phyloP scores from a whole-genome alignment of 92 coral and sea anemone genomes.

The Palythoa grandis region DNA sequence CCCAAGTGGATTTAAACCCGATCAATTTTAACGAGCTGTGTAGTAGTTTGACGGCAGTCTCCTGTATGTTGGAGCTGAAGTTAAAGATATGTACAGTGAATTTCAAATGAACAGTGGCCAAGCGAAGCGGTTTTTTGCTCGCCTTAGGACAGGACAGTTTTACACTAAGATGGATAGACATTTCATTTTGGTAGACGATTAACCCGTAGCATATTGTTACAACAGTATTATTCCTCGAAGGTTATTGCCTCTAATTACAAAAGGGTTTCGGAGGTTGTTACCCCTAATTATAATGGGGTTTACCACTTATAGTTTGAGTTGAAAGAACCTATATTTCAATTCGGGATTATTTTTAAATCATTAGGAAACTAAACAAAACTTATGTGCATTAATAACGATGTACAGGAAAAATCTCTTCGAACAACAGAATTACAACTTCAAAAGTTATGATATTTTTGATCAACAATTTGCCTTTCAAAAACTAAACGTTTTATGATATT shows the following conservation, averaged over 20 bases:
- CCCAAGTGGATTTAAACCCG: too few species aligned
- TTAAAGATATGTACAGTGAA: too few species aligned
- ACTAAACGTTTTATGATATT: not conserved
- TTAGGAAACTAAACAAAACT: not conserved
- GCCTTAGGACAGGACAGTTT: not conserved
- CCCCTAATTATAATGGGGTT: too few species aligned
- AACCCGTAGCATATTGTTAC: constrained; percentile 16
- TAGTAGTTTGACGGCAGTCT: too few species aligned
- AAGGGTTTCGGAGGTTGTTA: not conserved
- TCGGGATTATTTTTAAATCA: not conserved
- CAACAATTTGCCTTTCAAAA: not conserved
- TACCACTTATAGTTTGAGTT: too few species aligned
- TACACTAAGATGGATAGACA: not conserved
- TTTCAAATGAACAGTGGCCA: not conserved
- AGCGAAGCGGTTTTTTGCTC: not conserved
- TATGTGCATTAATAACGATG: too few species aligned
- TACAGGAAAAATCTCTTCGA: not conserved
- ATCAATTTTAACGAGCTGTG: too few species aligned
- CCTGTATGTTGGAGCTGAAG: too few species aligned
- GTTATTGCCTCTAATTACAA: not conserved
- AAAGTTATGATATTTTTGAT: not conserved
- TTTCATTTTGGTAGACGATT: constrained; percentile 3
- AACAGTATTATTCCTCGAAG: not conserved
- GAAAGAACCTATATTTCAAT: not conserved
- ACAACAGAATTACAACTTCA: not conserved